Conservation (phyloP, 2,797 vertebrate species). For the Gymnothorax reevesii region DNA sequence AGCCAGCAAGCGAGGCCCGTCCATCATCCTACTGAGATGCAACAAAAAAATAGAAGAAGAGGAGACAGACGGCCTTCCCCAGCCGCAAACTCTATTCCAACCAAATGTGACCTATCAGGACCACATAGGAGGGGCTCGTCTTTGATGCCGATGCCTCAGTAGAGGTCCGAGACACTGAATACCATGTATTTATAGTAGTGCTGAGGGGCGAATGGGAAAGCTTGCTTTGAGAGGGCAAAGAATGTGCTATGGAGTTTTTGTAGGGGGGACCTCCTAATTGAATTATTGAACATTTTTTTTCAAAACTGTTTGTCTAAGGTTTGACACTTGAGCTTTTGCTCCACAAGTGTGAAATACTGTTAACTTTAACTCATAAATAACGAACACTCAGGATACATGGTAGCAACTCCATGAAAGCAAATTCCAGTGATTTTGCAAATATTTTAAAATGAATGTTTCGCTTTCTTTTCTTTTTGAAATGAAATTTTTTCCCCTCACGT, state of each 20-base stretch:
- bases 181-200: background rate
- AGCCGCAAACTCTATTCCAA: conserved; percentile 64
- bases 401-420: background rate
- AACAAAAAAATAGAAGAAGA: conserved; percentile 83
- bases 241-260: background rate
- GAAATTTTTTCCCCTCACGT: background rate
- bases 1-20: conserved; percentile 77
- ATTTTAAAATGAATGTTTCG: background rate
- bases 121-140: conserved; percentile 42
- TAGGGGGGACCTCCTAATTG: background rate
- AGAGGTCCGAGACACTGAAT: background rate
- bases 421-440: background rate
- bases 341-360: background rate
- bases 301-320: conserved; percentile 15
- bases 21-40: conserved; percentile 83
- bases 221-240: background rate
- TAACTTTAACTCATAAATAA: no score
- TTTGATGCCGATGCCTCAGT: conserved; percentile 1
- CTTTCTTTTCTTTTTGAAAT: background rate
- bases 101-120: conserved; percentile 60
- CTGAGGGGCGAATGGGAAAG: conserved; percentile 3
- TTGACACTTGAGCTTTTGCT: background rate
- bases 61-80: background rate
- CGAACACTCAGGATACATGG: background rate
- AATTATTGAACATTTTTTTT: conserved; percentile 11